Evolutionary conservation across 2,888 invertebrate species (phyloP).

Genomic region (Caenorhabditis panamensis): DNA sequence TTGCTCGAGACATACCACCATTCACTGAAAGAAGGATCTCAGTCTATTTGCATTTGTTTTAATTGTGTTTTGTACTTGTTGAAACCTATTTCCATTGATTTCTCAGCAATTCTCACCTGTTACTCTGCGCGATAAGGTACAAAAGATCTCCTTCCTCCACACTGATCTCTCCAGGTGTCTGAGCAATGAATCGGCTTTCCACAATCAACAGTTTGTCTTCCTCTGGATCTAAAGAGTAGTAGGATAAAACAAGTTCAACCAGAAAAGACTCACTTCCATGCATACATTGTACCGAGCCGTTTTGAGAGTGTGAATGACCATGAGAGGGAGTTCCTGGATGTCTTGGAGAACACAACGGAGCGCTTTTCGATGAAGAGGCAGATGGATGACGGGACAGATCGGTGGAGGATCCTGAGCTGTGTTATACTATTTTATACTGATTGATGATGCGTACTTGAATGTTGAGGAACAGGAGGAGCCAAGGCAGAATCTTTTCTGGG

Average conservation of each 20-base stretch:
- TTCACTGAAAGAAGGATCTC: slow-evolving; percentile 41
- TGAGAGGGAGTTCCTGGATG: slow-evolving; percentile 5
- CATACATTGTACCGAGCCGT: slow-evolving; percentile 33
- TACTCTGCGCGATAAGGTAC: slow-evolving; percentile 41
- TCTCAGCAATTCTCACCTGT: slow-evolving; percentile 16
- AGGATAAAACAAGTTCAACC: no score
- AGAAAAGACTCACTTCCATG: slow-evolving; percentile 28
- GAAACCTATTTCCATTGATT: neutral
- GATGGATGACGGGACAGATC: slow-evolving; percentile 21
- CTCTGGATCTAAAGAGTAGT: slow-evolving; percentile 19
- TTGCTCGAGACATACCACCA: slow-evolving; percentile 61
- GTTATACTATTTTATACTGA: no score
- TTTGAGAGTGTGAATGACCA: slow-evolving; percentile 6
- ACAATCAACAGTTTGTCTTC: slow-evolving; percentile 52
- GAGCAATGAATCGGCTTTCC: slow-evolving; percentile 45
- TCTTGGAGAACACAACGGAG: slow-evolving; percentile 19
- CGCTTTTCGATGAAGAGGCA: slow-evolving; percentile 36
- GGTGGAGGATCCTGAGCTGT: neutral
- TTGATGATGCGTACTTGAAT: slow-evolving; percentile 17
- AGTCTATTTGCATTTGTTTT: no score
- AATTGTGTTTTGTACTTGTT: no score
- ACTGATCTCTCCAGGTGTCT: slow-evolving; percentile 43
- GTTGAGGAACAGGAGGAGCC: slow-evolving; percentile 38
- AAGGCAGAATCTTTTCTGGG: slow-evolving; percentile 38
- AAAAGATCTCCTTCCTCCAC: slow-evolving; percentile 57